A percentile compares a stretch with the other conserved stretches of the same genome.
Conservation (phyloP, 2,113 vertebrate genomes). For the Cariama cristata region DNA sequence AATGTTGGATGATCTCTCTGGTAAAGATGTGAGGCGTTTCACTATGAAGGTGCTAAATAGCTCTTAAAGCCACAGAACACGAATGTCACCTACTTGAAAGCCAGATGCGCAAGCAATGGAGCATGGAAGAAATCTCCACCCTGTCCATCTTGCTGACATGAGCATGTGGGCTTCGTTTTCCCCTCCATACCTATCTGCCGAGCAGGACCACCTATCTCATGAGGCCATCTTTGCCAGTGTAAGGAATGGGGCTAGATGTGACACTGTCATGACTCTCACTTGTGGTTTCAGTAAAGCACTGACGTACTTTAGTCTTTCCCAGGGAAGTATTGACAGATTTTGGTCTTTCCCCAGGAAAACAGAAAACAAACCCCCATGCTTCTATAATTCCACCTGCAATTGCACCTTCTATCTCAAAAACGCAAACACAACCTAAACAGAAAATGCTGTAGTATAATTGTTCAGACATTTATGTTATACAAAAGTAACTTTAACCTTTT, state of each 20-base stretch:
- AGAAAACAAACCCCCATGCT: not conserved
- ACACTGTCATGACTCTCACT: not conserved
- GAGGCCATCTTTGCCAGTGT: not conserved
- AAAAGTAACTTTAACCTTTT: not conserved
- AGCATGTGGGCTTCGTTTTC: not conserved
- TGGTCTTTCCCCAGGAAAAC: not conserved
- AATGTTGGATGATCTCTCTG: not conserved
- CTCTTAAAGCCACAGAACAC: not conserved
- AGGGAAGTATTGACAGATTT: not conserved
- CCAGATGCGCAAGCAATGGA: not conserved
- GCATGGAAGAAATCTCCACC: not conserved
- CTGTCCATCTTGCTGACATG: not conserved
- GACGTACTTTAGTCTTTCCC: not conserved
- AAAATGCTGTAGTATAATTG: not conserved
- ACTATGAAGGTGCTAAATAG: not conserved
- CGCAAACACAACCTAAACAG: not conserved
- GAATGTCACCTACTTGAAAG: not conserved
- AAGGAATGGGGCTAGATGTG: not conserved
- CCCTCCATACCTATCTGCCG: not conserved
- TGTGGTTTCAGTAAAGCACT: not conserved
- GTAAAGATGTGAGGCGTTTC: not conserved
- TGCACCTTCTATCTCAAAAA: not conserved
- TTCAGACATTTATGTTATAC: not conserved
- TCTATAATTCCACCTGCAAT: not conserved
- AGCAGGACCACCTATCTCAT: not conserved